Percentiles rank a stretch among this genome's conserved stretches.
Evolutionary conservation across 1,140 invertebrate genomes (phyloP).

Genomic region (Cherax quadricarinatus): DNA sequence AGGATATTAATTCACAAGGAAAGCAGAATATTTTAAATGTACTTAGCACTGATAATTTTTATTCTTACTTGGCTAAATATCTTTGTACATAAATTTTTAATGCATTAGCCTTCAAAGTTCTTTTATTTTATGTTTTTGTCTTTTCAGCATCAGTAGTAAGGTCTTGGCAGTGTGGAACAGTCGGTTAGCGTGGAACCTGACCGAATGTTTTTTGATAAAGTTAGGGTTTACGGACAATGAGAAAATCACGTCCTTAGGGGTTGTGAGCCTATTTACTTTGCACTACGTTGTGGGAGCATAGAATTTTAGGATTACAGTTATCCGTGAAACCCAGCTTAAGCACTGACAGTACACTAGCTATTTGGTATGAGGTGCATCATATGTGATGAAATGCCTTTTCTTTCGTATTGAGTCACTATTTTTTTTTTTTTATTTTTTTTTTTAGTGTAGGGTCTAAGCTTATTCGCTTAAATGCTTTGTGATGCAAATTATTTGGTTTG

Average conservation of each 20-base stretch:
- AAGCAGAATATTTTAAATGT: conserved; percentile 50
- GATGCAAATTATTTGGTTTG: conserved; percentile 52
- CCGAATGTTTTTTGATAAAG: conserved; percentile 43
- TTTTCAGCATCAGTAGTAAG: conserved; percentile 6
- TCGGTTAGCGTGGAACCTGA: conserved; percentile 60
- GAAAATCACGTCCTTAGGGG: not conserved
- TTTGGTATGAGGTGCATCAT: not conserved
- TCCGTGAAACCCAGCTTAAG: not conserved
- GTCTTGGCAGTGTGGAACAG: conserved; percentile 25
- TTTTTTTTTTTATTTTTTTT: conserved; percentile 14
- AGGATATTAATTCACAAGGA: conserved; percentile 38
- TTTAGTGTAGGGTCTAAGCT: conserved; percentile 54
- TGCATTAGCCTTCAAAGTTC: conserved; percentile 8
- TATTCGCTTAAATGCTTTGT: conserved; percentile 64
- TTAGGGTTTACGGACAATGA: conserved; percentile 1
- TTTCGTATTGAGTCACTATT: conserved; percentile 37
- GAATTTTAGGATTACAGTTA: not conserved
- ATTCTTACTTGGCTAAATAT: conserved; percentile 56
- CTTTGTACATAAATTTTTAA: conserved; percentile 3
- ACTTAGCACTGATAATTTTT: conserved; percentile 62
- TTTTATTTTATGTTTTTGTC: conserved; percentile 34
- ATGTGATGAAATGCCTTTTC: conserved; percentile 32
- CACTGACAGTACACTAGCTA: not conserved
- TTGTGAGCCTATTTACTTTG: not conserved
- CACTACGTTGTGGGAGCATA: conserved; percentile 39